Base-by-base conservation (phyloP, 2,797 vertebrate species). In the Bryconaethiops microstoma region DNA sequence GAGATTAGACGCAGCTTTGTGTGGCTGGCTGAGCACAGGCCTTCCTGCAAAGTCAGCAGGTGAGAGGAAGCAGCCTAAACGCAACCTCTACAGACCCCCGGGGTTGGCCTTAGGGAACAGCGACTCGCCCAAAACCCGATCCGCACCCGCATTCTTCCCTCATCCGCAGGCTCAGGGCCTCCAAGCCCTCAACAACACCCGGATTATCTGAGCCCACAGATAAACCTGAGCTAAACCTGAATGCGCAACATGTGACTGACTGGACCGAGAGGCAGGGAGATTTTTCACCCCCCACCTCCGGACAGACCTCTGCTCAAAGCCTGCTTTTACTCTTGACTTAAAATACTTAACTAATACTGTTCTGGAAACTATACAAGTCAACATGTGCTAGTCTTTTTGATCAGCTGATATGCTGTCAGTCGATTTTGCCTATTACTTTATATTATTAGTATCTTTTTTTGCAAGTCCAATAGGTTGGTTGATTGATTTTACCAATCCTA, bases 1-100 rank as follows among this genome's bases (percentile, higher is more conserved):
- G 82, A 82, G 84, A 87, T 87, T 84, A 87, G 45, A 60, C 50
- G 39, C 48, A 70, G 80, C 82, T 84, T 85, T 80, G 68, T 76
- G 77, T 84, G 45, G 78, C 80, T 45, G 73, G 17, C 19, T 70
- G 59, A 71, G 73, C 59, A 4, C 39, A 52, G 72, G 75, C 62
- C 69, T 76, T 74, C 74, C 73, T 79, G 86, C 86, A 79, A 29
- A 0, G 80, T 87, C 84, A 86, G 86, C 82, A 87, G 78, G 76
- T 72, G 39, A 23, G 65, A 79, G 80, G 76, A 86, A 77, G 60
- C 64, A 35, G 69, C 74, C 73, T 73, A 65, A 76, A 62, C 78
- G 70, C 57, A 55, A 55, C 29, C 63, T 63, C 50, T 64, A 9
- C 42, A 70, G 72, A 68, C 65, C 63, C 65, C 73, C 35, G 10